Base-by-base conservation (phyloP, 2,113 vertebrate genomes). In the Prolemur simus region DNA sequence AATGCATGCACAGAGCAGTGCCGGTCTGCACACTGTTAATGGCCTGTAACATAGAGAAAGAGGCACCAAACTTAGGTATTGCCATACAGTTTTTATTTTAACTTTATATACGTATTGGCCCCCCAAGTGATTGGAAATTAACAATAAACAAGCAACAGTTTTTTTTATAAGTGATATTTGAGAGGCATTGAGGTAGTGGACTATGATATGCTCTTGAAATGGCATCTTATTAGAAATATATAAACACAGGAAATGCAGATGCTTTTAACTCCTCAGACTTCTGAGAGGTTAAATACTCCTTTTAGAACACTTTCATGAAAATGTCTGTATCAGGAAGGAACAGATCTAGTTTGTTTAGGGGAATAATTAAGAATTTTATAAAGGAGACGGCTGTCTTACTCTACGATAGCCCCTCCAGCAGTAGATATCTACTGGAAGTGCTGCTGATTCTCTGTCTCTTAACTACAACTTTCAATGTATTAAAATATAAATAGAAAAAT, bases 401-500 rank as follows among this genome's bases (percentile, higher is more conserved):
- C 71, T 5, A 63, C 23, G 4, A 54, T 34, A 83, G 42, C 32
- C 25, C 32, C 34, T 71, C 52, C 54, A 54, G 64, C 32, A 90
- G 23, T 52, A 94, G 74, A 84, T 54, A 71, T 76, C 47, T 85
- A 34, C 47, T 71, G 89, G n/a, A 93, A 88, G 85, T 64, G 74
- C 81, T 88, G n/a, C 39, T 73, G 4, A 11, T 85, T 69, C 23
- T 60, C 18, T 58, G 2, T 56, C 58, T 93, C 14, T 76, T 77
- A 39, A 68, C 83, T 82, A 94, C 87, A n/a, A 52, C 0, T 88
- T 68, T 93, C 18, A 68, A 89, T 15, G 32, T 90, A n/a, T 81
- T 88, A 85, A 94, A 89, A 91, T 81, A 39, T 45, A 92, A 90
- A 94, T 78, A 37, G 85, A 78, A 63, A 90, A 91, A 45, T 82